These are phyloP conservation scores for Chelon labrosus DNA, from an alignment of 2,797 vertebrate genomes.

Conservation along the genomic window DNA sequence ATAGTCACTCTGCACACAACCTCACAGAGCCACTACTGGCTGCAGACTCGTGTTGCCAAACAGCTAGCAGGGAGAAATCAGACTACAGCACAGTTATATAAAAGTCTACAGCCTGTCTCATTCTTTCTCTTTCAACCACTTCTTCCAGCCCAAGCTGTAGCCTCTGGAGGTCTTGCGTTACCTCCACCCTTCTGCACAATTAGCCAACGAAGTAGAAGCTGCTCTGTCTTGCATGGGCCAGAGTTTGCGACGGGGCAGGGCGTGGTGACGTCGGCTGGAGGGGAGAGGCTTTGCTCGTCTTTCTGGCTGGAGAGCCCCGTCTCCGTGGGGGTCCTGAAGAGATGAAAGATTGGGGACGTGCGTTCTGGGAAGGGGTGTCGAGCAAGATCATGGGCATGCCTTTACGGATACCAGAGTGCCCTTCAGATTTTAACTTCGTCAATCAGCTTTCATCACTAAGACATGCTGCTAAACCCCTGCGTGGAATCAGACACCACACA, in stretches of 20 bases:
- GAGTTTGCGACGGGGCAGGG: conserved; percentile 25
- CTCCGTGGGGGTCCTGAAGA: conserved; percentile 16
- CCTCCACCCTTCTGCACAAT: conserved; percentile 72
- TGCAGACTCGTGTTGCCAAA: conserved; percentile 6
- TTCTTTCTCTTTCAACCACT: conserved; percentile 44
- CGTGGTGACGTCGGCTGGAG: background rate
- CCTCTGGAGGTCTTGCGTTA: conserved; percentile 61
- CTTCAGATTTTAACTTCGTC: conserved; percentile 39
- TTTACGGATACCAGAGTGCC: conserved; percentile 35
- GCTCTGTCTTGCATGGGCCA: conserved; percentile 57
- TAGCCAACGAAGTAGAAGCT: conserved; percentile 67
- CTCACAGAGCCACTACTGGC: background rate
- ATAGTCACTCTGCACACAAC: background rate
- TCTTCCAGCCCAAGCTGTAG: conserved; percentile 47
- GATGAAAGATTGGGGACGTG: conserved; percentile 52
- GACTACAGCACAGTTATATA: conserved; percentile 54
- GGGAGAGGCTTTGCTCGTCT: conserved; percentile 23
- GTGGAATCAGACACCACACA: conserved; percentile 70
- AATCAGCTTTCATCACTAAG: conserved; percentile 37
- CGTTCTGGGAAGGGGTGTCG: conserved; percentile 36
- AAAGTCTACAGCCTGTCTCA: conserved; percentile 55
- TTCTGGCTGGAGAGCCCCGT: background rate
- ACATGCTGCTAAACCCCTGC: conserved; percentile 48
- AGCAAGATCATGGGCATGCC: conserved; percentile 48
- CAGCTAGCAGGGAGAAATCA: conserved; percentile 1